Conservation (phyloP, 2,797 vertebrate species). For the Bryconaethiops microstoma region DNA sequence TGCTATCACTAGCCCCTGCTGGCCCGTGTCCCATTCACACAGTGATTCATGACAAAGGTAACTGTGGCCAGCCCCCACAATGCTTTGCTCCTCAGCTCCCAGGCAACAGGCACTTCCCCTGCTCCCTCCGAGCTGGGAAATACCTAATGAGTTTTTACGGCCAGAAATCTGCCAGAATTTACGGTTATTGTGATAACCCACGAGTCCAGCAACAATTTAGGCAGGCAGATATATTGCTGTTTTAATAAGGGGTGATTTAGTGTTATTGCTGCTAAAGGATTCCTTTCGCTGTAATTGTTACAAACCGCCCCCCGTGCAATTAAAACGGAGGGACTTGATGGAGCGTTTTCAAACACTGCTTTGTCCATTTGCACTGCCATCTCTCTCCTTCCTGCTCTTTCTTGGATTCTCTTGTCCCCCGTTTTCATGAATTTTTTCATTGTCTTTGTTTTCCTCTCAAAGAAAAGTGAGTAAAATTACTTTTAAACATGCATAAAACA, state of each 20-base stretch:
- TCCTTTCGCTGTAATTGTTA: slow-evolving; percentile 65
- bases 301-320: slow-evolving; percentile 57
- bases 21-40: slow-evolving; percentile 52
- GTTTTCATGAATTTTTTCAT: slow-evolving; percentile 22
- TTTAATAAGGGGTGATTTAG: slow-evolving; percentile 79
- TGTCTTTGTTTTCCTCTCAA: not conserved
- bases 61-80: slow-evolving; percentile 61
- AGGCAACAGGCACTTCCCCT: slow-evolving; percentile 62
- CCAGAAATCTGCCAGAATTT: slow-evolving; percentile 81
- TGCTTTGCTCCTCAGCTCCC: slow-evolving; percentile 58
- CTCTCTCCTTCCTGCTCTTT: slow-evolving; percentile 9
- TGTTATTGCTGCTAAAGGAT: slow-evolving; percentile 65
- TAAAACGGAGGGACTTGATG: slow-evolving; percentile 65
- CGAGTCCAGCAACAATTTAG: slow-evolving; percentile 71
- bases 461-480: not conserved
- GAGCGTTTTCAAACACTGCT: slow-evolving; percentile 58
- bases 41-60: slow-evolving; percentile 64
- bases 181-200: slow-evolving; percentile 89
- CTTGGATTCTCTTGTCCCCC: not conserved
- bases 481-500: slow-evolving; percentile 2
- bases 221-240: slow-evolving; percentile 74
- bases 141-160: slow-evolving; percentile 73
- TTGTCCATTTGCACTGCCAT: slow-evolving; percentile 36
- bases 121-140: slow-evolving; percentile 64
- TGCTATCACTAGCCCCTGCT: slow-evolving; percentile 55